Evolutionary conservation across 2,113 vertebrate genomes (phyloP).

Genomic region (Brachyistius frenatus): DNA sequence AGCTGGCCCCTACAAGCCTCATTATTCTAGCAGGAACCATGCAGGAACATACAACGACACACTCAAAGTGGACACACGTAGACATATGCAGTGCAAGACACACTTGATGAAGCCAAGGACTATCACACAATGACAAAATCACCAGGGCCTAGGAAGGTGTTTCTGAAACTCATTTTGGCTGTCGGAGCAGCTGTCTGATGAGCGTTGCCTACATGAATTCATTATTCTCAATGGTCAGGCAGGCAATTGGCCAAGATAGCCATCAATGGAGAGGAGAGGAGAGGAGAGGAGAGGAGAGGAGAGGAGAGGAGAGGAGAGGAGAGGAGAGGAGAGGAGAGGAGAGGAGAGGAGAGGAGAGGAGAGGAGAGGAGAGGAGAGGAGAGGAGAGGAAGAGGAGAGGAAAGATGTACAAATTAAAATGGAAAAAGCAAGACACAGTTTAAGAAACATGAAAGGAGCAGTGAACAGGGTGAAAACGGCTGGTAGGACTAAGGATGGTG

Average conservation of each 20-base stretch:
- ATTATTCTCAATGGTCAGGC: constrained; percentile 64
- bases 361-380: neutral
- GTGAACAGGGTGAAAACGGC: constrained; percentile 9
- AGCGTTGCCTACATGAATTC: constrained; percentile 56
- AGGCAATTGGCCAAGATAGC: constrained; percentile 28
- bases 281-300: neutral
- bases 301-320: too few relatives aligned
- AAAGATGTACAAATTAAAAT: neutral
- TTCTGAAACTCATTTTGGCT: constrained; percentile 70
- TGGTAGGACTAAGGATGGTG: neutral
- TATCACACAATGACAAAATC: constrained; percentile 67
- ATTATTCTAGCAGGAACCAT: constrained; percentile 73
- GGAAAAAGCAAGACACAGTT: neutral
- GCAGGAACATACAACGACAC: constrained; percentile 41
- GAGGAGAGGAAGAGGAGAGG: neutral
- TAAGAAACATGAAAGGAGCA: constrained; percentile 22
- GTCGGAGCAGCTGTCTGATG: constrained; percentile 53
- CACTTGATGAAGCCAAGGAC: constrained; percentile 63
- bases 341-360: neutral
- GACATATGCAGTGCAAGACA: constrained; percentile 52
- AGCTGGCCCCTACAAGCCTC: constrained; percentile 81
- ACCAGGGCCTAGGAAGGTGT: constrained; percentile 62
- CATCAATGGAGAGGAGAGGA: constrained; percentile 2
- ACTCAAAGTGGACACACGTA: constrained; percentile 48
- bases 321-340: constrained; percentile 4